Evolutionary conservation across 2,797 vertebrate genomes (phyloP).

Genomic region (Gymnoscopelus microlampas): DNA sequence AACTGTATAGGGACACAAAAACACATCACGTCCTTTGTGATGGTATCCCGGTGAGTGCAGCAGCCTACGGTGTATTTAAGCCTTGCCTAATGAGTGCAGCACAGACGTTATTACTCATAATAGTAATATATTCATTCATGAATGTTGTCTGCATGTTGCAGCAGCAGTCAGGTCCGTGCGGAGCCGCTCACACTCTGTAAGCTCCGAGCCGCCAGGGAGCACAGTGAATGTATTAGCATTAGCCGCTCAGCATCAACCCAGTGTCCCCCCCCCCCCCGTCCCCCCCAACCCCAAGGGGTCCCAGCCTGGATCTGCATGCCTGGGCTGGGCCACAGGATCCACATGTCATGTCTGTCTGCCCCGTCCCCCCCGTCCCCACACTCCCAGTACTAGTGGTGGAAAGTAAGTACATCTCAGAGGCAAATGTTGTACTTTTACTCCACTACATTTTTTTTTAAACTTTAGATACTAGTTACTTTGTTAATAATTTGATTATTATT

Average conservation of each 20-base stretch:
- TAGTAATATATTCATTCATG: constrained; percentile 62
- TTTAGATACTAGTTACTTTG: too few relatives aligned
- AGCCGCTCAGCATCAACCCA: constrained; percentile 55
- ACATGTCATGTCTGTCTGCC: constrained; percentile 46
- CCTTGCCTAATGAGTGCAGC: constrained; percentile 29
- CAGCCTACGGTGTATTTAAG: constrained; percentile 42
- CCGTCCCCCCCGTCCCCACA: constrained; percentile 34
- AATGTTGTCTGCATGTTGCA: constrained; percentile 58
- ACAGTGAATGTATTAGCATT: constrained; percentile 71
- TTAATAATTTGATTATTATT: too few relatives aligned
- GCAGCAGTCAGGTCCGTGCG: constrained; percentile 41
- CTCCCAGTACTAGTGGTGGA: constrained; percentile 49
- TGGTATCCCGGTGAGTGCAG: constrained; percentile 15
- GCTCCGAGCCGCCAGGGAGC: constrained; percentile 54
- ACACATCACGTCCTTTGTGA: constrained; percentile 60
- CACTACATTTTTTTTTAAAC: too few relatives aligned
- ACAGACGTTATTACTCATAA: too few relatives aligned
- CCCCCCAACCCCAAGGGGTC: constrained; percentile 27
- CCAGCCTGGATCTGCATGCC: constrained; percentile 59
- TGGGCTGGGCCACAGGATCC: constrained; percentile 56
- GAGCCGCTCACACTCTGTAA: constrained; percentile 59
- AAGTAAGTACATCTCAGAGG: too few relatives aligned
- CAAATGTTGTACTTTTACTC: too few relatives aligned
- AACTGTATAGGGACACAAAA: too few relatives aligned
- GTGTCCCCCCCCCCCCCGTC: constrained; percentile 23